Evolutionary conservation across 1,140 invertebrate genomes (phyloP), one percentile per base, ranked within the genome.

Genomic region (Bombus picipes): DNA sequence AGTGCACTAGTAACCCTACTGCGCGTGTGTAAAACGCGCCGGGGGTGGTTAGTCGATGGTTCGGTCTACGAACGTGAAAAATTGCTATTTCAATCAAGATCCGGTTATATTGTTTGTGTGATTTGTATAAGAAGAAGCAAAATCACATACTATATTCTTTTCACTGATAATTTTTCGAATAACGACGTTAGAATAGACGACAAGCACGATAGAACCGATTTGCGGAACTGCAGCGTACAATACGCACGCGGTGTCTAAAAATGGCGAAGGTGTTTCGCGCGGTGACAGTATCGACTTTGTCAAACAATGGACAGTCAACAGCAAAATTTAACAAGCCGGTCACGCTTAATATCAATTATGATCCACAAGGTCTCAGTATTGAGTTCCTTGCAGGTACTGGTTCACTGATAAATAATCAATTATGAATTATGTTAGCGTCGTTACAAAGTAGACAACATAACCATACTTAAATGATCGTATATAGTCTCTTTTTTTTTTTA

Each of bases 311-410:
- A 91, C 95, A 96, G 93, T 95, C 96, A 91, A 94, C 95, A 92
- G 96, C 96, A 88, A 97, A 97, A 95, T 97, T 96, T 94, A 96
- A 96, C 89, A 96, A 96, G 91, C 96, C 96, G 92, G 97, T 97
- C 86, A 96, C 95, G 93, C 94, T 97, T 94, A 96, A 96, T 94
- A 96, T 97, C 92, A 97, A 97, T 92, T 97, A 97, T 94, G 97
- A 97, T 94, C 97, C 97, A 66, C 97, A 97, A 95, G 97, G 97
- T 91, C 95, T 97, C 87, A 97, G 96, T 95, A 95, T 97, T 89
- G 97, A 97, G 95, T 95, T 97, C 92, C 95, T 96, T 85, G 92
- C 95, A 94, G 95, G 96, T 96, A 96, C 73, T 4, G 5, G 66
- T 75, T 75, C 22, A 34, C 32, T 8, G 18, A 43, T 75, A 81